phyloP scores from a whole-genome alignment of 2,797 vertebrate species.

The Lithobates pipiens region DNA sequence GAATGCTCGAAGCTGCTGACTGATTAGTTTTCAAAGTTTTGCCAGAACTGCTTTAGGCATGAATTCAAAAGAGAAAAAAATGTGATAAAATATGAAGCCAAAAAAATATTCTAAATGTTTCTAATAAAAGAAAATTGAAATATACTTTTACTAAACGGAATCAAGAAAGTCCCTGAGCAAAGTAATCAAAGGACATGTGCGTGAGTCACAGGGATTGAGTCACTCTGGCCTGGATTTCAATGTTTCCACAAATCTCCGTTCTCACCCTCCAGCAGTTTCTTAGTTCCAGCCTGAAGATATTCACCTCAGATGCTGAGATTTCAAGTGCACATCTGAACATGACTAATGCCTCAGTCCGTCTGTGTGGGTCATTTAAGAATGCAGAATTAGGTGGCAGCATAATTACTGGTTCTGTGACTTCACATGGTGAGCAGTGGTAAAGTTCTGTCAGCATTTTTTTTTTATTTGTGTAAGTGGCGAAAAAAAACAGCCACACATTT shows the following conservation, averaged over 20 bases:
- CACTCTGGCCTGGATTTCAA: constrained; percentile 23
- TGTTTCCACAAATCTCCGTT: constrained; percentile 3
- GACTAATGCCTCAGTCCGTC: not conserved
- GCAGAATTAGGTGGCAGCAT: not conserved
- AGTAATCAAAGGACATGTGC: constrained; percentile 31
- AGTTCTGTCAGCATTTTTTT: not conserved
- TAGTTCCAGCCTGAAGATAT: not conserved
- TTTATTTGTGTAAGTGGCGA: not conserved
- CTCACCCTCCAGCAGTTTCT: constrained; percentile 26
- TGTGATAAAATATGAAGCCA: constrained; percentile 51
- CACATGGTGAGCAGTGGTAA: not conserved
- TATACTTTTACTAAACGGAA: constrained; percentile 37
- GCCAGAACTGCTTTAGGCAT: constrained; percentile 64
- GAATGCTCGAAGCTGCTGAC: constrained; percentile 58
- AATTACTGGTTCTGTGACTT: not conserved
- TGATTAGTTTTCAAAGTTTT: constrained; percentile 67
- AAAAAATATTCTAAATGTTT: constrained; percentile 56
- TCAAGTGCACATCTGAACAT: constrained; percentile 18
- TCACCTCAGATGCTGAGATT: constrained; percentile 4
- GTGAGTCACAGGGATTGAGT: constrained; percentile 41
- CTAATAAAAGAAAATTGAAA: constrained; percentile 56
- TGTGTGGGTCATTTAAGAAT: constrained; percentile 5
- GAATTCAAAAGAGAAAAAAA: constrained; percentile 58
- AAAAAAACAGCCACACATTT: not conserved
- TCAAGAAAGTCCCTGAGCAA: constrained; percentile 39